Evolutionary conservation across 2,888 invertebrate genomes (phyloP), one percentile per base, ranked within the genome.

Genomic region (Lasius platythorax): DNA sequence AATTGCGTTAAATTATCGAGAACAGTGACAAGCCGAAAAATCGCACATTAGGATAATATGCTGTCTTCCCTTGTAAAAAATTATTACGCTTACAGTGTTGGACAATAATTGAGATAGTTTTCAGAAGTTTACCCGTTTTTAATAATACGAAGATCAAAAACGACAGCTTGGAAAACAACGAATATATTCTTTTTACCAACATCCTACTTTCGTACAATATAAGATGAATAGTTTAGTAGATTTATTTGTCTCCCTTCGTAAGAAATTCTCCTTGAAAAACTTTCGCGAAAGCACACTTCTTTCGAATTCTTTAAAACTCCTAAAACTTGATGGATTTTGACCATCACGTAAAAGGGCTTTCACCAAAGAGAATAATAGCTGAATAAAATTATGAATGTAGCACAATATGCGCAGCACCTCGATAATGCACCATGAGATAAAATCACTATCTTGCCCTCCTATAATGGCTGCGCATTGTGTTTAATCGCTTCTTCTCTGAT

Each of bases 101-200:
- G 63, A 86, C 85, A 83, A 85, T 88, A 91, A 92, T 89, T 90
- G 89, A 91, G 89, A 91, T 88, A 89, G 89, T 91, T 90, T 15
- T 40, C 23, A 11, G 3, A 30, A 85, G 33, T 67, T 82, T 43
- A 11, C 15, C 3, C 40, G 30, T 66, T 68, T 63, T 81, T 73
- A 72, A 81, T 81, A 72, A 79, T 23, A 33, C 12, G 33, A 81
- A 73, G 79, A 72, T 79, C 61, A 79, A 79, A 72, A 79, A 72
- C 72, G 23, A 61, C 12, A n/a, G 12, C 18, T 50, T 30, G 28
- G 18, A 9, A 40, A 58, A 79, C 23, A 72, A 76, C 33, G 70
- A 37, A 37, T 72, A 46, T 61, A 43, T 43, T 33, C 18, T 37
- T 72, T 63, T 72, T 30, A 37, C 28, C 37, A 50, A 46, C 12